Evolutionary conservation across 2,113 vertebrate species (phyloP).

Genomic region (Ceratotherium simum): DNA sequence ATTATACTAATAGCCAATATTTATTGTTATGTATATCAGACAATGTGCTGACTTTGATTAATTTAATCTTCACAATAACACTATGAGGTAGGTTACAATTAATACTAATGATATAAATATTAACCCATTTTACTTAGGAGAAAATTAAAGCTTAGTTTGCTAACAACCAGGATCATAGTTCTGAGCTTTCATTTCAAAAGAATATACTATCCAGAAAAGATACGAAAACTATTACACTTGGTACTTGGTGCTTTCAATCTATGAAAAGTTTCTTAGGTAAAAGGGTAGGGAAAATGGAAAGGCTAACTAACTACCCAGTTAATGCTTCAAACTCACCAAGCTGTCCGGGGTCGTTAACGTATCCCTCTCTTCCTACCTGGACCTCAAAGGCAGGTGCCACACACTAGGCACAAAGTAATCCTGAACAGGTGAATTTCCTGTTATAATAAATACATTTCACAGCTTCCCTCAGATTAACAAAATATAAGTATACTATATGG

Average conservation of each 20-base stretch:
- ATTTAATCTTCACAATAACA: slow-evolving; percentile 1
- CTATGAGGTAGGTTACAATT: neutral
- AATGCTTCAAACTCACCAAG: slow-evolving; percentile 7
- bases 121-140: neutral
- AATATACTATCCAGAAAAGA: slow-evolving; percentile 2
- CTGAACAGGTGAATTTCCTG: neutral
- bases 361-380: neutral
- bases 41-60: neutral
- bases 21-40: neutral
- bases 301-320: neutral
- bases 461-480: neutral
- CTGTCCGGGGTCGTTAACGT: neutral
- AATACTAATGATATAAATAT: neutral
- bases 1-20: neutral
- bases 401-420: neutral
- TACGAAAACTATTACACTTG: neutral
- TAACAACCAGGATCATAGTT: neutral
- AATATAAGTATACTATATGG: neutral
- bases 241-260: neutral
- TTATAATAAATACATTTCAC: neutral
- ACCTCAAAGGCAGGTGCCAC: neutral
- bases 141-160: slow-evolving; percentile 14
- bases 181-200: neutral
- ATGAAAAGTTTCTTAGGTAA: neutral
- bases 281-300: neutral